Evolutionary conservation across 2,113 vertebrate species (phyloP).

Genomic region (Crocuta crocuta): DNA sequence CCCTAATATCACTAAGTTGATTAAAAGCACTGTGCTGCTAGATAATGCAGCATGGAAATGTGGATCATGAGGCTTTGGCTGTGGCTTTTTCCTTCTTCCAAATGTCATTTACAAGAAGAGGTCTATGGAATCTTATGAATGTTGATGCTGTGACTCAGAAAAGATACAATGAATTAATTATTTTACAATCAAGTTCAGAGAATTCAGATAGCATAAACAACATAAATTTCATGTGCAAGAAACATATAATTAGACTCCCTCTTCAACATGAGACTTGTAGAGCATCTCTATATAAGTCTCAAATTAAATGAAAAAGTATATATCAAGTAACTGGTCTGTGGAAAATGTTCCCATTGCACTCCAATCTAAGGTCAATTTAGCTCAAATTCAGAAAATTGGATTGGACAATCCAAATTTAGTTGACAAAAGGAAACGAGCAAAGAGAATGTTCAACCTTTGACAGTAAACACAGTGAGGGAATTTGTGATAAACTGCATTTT

Average conservation of each 20-base stretch:
- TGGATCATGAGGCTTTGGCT: background rate
- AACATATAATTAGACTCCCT: slow-evolving; percentile 29
- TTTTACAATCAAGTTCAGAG: slow-evolving; percentile 48
- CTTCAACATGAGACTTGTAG: background rate
- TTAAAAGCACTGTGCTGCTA: background rate
- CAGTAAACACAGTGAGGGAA: background rate
- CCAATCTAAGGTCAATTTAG: background rate
- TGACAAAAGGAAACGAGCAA: background rate
- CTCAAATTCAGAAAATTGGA: background rate
- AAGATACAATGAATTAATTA: slow-evolving; percentile 43
- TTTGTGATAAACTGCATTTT: background rate
- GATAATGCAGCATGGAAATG: background rate
- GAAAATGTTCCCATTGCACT: background rate
- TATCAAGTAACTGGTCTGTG: background rate
- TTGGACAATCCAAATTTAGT: slow-evolving; percentile 35
- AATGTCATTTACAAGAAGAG: slow-evolving; percentile 13
- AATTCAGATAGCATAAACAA: slow-evolving; percentile 16
- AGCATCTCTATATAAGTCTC: background rate
- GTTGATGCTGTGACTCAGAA: slow-evolving; percentile 17
- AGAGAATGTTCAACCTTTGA: background rate
- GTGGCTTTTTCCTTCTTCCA: slow-evolving; percentile 45
- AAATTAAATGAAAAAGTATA: background rate
- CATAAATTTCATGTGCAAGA: background rate
- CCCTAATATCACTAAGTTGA: background rate
- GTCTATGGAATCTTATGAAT: slow-evolving; percentile 20